These are phyloP conservation scores for Phocoena phocoena DNA, from an alignment of 2,113 vertebrate genomes.

Conservation along the genomic window DNA sequence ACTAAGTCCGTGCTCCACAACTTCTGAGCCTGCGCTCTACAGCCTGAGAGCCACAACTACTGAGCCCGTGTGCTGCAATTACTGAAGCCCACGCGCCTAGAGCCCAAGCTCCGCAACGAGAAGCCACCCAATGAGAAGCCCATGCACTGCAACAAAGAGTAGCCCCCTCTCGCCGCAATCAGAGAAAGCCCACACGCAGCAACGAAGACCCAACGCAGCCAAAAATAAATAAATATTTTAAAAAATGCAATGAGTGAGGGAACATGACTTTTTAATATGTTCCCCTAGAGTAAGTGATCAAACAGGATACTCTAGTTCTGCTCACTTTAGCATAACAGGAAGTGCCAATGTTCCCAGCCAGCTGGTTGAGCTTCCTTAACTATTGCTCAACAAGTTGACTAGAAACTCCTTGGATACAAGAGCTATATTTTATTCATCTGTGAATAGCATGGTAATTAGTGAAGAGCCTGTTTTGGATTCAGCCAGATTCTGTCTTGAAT, in stretches of 20 bases:
- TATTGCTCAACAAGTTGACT: neutral
- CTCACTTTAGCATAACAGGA: neutral
- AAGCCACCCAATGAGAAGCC: no score
- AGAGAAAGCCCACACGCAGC: no score
- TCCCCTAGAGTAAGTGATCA: neutral
- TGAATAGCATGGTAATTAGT: neutral
- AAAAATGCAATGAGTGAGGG: neutral
- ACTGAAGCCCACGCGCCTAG: no score
- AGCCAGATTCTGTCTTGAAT: neutral
- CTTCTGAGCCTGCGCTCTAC: no score
- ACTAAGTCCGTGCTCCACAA: no score
- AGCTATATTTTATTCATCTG: neutral
- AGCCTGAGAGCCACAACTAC: no score
- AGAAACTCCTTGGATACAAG: neutral
- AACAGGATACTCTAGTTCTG: neutral
- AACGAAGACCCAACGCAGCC: no score
- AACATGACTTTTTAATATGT: neutral
- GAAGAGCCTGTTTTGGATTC: slow-evolving; percentile 19
- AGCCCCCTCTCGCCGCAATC: no score
- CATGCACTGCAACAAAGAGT: no score
- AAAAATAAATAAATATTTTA: no score
- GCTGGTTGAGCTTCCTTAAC: neutral
- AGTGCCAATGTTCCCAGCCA: neutral
- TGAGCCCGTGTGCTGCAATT: no score
- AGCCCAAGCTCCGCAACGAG: no score